A percentile compares a stretch with the other conserved stretches of the same genome.
Evolutionary conservation across 1,140 invertebrate genomes (phyloP).

Genomic region (Alviniconcha marisindica): DNA sequence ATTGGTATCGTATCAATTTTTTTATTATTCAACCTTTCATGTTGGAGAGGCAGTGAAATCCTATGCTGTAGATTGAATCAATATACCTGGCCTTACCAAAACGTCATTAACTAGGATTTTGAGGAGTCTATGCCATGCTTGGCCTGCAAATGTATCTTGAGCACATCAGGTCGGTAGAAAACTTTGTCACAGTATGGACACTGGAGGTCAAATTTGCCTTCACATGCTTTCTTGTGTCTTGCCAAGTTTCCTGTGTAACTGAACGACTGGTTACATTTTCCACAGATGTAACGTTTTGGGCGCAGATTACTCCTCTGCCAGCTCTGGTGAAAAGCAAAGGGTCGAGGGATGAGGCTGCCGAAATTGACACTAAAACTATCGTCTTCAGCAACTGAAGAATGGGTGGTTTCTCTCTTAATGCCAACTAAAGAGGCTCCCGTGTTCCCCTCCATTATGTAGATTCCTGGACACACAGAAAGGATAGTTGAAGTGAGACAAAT

Average conservation of each 20-base stretch:
- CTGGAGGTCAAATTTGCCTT: conserved; percentile 47
- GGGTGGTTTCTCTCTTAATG: background rate
- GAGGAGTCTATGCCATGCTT: too few relatives aligned
- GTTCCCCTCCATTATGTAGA: background rate
- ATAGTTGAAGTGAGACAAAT: too few relatives aligned
- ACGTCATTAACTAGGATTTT: too few relatives aligned
- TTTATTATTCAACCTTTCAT: too few relatives aligned
- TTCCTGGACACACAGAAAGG: conserved; percentile 5
- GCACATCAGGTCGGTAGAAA: conserved; percentile 46
- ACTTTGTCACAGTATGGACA: conserved; percentile 46
- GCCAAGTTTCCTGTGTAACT: conserved; percentile 48
- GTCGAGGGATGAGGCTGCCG: background rate
- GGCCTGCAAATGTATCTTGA: conserved; percentile 44
- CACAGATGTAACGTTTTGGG: conserved; percentile 39
- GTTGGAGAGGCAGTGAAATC: too few relatives aligned
- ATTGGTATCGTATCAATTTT: too few relatives aligned
- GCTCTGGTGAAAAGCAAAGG: background rate
- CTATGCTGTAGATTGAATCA: too few relatives aligned
- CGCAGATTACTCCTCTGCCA: conserved; percentile 22
- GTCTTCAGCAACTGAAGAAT: background rate
- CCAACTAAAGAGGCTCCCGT: background rate
- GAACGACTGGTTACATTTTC: conserved; percentile 48
- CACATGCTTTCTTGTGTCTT: conserved; percentile 46
- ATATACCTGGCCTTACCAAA: too few relatives aligned
- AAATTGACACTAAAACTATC: background rate